A percentile compares a stretch with the other conserved stretches of the same genome.
Conservation (phyloP, 2,888 invertebrate genomes). For the Thumatha senex region DNA sequence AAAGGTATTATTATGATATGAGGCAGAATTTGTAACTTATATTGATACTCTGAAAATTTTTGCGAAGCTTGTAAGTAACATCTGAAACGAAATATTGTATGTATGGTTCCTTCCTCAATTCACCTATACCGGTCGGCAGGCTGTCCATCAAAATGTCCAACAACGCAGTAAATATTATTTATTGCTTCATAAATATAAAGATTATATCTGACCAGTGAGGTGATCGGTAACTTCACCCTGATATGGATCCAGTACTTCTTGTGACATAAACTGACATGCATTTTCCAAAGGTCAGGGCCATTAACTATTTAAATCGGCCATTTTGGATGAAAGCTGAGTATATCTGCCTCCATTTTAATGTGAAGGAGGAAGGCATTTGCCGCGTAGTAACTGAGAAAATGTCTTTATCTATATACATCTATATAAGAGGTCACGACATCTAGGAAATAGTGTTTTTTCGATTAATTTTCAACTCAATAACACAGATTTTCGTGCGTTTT, state of each 20-base stretch:
- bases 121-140: not conserved
- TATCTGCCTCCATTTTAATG: not conserved
- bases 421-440: not conserved
- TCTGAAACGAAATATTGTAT: too few relatives aligned
- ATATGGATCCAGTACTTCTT: slow-evolving; percentile 37
- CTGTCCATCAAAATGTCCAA: not conserved
- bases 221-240: slow-evolving; percentile 28
- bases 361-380: not conserved
- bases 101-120: too few relatives aligned
- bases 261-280: slow-evolving; percentile 37
- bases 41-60: not conserved
- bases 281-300: slow-evolving; percentile 12
- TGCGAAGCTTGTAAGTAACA: too few relatives aligned
- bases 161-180: slow-evolving; percentile 1
- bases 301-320: not conserved
- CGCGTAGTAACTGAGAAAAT: not conserved
- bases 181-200: slow-evolving; percentile 6
- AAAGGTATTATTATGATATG: not conserved
- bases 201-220: slow-evolving; percentile 7
- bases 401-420: not conserved
- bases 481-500: too few relatives aligned
- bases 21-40: not conserved
- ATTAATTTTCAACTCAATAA: too few relatives aligned
- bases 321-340: not conserved
- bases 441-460: not conserved